Conservation (phyloP, 2,113 vertebrate genomes). For the Rhea pennata region DNA sequence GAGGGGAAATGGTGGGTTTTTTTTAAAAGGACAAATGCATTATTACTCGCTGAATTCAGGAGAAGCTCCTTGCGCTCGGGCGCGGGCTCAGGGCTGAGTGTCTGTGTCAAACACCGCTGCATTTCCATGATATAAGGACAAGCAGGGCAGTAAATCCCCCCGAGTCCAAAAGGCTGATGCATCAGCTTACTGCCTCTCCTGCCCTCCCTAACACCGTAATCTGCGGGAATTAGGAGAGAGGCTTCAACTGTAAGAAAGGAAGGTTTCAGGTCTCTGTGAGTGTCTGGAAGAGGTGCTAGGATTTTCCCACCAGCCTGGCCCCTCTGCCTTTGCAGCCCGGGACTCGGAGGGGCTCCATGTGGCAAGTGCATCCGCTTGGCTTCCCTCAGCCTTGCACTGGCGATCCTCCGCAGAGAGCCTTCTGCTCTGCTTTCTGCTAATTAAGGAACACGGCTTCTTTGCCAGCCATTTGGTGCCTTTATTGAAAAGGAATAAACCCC, state of each 20-base stretch:
- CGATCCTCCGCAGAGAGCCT: constrained; percentile 21
- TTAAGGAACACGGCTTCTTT: neutral
- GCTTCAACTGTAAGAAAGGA: neutral
- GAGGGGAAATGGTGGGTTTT: neutral
- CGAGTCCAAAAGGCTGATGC: neutral
- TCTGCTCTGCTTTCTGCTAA: constrained; percentile 59
- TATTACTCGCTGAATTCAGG: neutral
- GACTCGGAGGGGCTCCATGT: constrained; percentile 51
- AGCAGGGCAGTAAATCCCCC: neutral
- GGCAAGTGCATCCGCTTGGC: constrained; percentile 35
- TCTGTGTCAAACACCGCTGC: fast-evolving
- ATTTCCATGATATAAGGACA: neutral
- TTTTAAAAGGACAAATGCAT: neutral
- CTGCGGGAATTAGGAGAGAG: constrained; percentile 34
- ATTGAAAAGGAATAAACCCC: neutral
- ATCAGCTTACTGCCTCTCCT: neutral
- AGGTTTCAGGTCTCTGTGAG: neutral
- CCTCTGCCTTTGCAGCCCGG: constrained; percentile 19
- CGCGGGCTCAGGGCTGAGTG: neutral
- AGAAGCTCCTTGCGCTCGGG: neutral
- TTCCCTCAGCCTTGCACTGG: neutral
- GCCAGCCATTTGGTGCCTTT: constrained; percentile 58
- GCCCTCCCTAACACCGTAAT: neutral
- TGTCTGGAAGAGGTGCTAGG: constrained; percentile 7
- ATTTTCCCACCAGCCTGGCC: neutral